Base-by-base conservation (phyloP, 2,797 vertebrate species). In the Micropoecilia bifurca region DNA sequence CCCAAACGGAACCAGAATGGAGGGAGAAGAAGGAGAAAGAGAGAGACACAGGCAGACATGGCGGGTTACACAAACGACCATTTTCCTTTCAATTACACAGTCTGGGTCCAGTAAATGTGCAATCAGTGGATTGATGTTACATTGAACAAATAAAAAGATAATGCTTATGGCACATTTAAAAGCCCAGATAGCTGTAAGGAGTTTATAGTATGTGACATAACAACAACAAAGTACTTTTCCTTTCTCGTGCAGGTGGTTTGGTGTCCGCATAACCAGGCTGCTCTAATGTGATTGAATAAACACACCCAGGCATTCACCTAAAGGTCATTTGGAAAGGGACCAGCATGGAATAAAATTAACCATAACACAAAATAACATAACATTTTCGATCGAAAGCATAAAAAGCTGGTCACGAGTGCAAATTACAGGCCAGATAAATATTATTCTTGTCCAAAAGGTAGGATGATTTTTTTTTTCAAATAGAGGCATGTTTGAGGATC, bases 201-300 rank as follows among this genome's bases (percentile, higher is more conserved):
- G 79, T 85, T 77, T 77, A 73, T n/a, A 71, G 55, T 47, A 74
- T 55, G n/a, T 39, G 30, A 45, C 43, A 28, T 71, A 69, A 69
- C 69, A 82, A 76, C 20, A 66, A 36, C 4, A 18, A 18, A 25
- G 69, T 59, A 76, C n/a, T 30, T 63, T 68, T 74, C 47, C 5
- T 6, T 53, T 68, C 78, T 73, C 69, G 68, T 50, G 76, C 79
- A 84, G 82, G 83, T 93, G 93, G 92, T 93, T 90, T 78, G 80
- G 79, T 91, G 83, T 89, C 90, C 80, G 90, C 92, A 93, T 46
- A 80, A 59, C 73, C 81, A 81, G 63, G 47, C 72, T 82, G 74
- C 78, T 80, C 73, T 41, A 79, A 81, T 93, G 93, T 93, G 89
- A 90, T 90, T 86, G 90, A 92, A 88, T 94, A 94, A 95, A 94